These are phyloP conservation scores for Calosoma granatense DNA, from an alignment of 1,140 invertebrate species.

Conservation along the genomic window DNA sequence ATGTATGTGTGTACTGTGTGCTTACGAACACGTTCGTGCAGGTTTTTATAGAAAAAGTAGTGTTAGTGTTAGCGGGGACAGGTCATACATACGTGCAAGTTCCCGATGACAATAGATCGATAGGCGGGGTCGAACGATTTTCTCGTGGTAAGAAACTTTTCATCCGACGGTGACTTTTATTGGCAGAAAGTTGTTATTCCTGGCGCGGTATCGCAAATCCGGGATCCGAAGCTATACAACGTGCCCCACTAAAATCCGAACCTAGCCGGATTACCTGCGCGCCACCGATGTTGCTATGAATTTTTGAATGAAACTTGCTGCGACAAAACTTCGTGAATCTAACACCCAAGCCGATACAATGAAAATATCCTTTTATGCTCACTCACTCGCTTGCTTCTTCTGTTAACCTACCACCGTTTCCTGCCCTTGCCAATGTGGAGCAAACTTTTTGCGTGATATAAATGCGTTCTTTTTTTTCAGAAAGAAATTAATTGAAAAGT, in stretches of 20 bases:
- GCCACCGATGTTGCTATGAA: not conserved
- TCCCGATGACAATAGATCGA: not conserved
- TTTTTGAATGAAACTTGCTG: not conserved
- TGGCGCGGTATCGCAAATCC: not conserved
- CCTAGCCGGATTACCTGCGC: not conserved
- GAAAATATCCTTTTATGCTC: not conserved
- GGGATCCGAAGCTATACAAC: not conserved
- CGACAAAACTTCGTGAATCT: not conserved
- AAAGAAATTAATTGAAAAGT: too few species aligned
- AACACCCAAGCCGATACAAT: not conserved
- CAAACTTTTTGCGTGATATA: too few species aligned
- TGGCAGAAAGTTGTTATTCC: not conserved
- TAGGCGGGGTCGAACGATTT: not conserved
- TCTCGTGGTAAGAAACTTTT: not conserved
- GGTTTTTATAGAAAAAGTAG: too few species aligned
- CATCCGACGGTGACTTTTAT: not conserved
- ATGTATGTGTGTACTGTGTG: too few species aligned
- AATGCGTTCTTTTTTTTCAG: too few species aligned
- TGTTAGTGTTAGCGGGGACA: too few species aligned
- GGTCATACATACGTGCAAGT: too few species aligned
- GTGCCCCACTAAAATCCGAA: not conserved
- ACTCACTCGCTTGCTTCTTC: too few species aligned
- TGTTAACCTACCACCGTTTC: too few species aligned
- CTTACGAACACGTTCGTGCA: too few species aligned
- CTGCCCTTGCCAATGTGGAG: too few species aligned